These are phyloP conservation scores for Iguana delicatissima DNA, from an alignment of 2,797 vertebrate genomes.

Conservation along the genomic window DNA sequence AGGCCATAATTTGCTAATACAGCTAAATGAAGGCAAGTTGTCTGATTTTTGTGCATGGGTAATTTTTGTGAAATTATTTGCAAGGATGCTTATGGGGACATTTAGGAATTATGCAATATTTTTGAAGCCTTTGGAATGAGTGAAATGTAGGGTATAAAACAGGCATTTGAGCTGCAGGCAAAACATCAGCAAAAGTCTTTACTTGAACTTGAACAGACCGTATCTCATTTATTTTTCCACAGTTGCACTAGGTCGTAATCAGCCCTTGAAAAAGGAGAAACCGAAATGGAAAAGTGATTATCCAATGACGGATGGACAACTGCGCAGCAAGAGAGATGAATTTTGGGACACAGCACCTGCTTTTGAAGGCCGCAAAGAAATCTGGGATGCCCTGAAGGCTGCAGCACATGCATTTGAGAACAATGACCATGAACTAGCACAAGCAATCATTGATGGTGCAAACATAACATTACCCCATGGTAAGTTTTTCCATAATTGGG, in stretches of 20 bases:
- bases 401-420: conserved; percentile 96
- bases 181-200: background rate
- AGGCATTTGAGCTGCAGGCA: background rate
- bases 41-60: background rate
- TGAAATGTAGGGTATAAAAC: background rate
- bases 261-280: conserved; percentile 96
- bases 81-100: no score
- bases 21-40: background rate
- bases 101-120: background rate
- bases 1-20: background rate
- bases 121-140: background rate
- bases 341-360: conserved; percentile 98
- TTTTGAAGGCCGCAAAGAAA: conserved; percentile 97
- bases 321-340: conserved; percentile 97
- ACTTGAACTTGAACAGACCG: accelerated
- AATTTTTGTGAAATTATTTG: background rate
- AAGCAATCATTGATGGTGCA: conserved; percentile 97
- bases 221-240: conserved; percentile 53
- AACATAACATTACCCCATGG: conserved; percentile 96
- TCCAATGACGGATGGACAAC: conserved; percentile 97
- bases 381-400: conserved; percentile 96
- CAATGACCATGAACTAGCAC: conserved; percentile 95
- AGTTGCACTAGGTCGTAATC: conserved; percentile 97
- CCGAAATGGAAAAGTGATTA: conserved; percentile 99
- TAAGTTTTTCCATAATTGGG: conserved; percentile 73